A percentile compares a stretch with the other conserved stretches of the same genome.
Evolutionary conservation across 2,797 vertebrate genomes (phyloP).

Genomic region (Lagodon rhomboides): DNA sequence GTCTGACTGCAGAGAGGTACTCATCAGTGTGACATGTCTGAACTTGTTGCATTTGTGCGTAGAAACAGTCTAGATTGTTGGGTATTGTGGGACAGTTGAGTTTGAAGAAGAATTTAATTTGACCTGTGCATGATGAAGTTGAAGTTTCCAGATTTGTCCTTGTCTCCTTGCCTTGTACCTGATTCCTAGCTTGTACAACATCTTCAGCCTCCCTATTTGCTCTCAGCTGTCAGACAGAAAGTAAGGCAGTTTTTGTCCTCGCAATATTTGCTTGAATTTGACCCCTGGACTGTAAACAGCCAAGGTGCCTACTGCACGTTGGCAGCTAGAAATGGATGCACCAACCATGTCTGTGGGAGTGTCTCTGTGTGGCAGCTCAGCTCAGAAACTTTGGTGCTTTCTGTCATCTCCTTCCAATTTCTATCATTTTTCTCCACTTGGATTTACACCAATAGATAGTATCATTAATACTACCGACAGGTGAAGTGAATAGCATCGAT

Average conservation of each 20-base stretch:
- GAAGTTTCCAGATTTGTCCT: background rate
- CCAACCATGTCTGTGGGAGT: background rate
- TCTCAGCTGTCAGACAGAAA: conserved; percentile 1
- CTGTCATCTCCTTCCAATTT: too few species aligned
- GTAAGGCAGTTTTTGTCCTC: background rate
- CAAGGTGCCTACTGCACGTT: background rate
- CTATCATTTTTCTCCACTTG: too few species aligned
- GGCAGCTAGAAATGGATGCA: background rate
- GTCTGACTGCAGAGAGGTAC: background rate
- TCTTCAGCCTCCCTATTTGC: background rate
- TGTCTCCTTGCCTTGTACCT: background rate
- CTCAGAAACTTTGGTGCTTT: too few species aligned
- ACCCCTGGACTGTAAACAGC: background rate
- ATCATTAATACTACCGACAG: too few species aligned
- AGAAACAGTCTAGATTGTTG: background rate
- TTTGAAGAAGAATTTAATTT: background rate
- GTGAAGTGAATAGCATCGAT: too few species aligned
- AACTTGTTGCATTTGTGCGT: background rate
- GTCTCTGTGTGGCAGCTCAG: background rate
- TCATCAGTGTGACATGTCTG: background rate
- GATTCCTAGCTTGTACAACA: background rate
- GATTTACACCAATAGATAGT: too few species aligned
- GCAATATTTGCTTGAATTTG: background rate
- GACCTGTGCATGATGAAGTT: background rate
- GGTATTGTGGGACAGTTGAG: background rate